Percentiles rank a stretch among this genome's conserved stretches.
Evolutionary conservation across 2,888 invertebrate genomes (phyloP).

Genomic region (Scotopteryx bipunctaria): DNA sequence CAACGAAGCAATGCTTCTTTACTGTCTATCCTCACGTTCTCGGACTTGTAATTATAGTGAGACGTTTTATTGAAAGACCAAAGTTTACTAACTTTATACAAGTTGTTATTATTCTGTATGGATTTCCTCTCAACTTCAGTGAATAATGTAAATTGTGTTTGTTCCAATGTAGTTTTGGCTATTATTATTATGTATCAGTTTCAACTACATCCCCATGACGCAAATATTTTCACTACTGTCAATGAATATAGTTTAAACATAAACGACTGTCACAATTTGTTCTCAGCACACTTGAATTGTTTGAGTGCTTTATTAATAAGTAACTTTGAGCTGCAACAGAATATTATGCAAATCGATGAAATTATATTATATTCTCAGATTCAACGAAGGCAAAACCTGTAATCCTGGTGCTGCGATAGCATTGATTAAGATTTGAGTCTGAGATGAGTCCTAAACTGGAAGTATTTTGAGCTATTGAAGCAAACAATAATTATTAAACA

Average conservation of each 20-base stretch:
- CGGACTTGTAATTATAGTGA: neutral
- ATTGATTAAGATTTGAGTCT: slow-evolving; percentile 16
- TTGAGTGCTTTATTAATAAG: slow-evolving; percentile 4
- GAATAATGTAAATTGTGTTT: neutral
- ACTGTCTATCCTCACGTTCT: neutral
- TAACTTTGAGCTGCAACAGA: slow-evolving; percentile 2
- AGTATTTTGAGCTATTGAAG: too few species aligned
- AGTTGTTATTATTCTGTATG: neutral
- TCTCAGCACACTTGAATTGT: too few species aligned
- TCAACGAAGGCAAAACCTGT: slow-evolving; percentile 3
- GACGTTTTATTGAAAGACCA: neutral
- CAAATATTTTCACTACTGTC: too few species aligned
- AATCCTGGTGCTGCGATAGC: slow-evolving; percentile 11
- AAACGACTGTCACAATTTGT: too few species aligned
- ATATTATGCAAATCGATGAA: neutral
- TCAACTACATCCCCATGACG: too few species aligned
- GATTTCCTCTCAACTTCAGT: neutral
- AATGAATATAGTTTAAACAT: too few species aligned
- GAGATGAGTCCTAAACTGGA: slow-evolving; percentile 8
- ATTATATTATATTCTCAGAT: slow-evolving; percentile 18
- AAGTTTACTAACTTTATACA: neutral
- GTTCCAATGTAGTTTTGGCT: neutral
- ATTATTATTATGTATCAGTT: neutral
- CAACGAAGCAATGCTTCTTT: slow-evolving; percentile 42
- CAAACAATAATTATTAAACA: too few species aligned